Evolutionary conservation across 1,140 invertebrate species (phyloP).

Genomic region (Anastrepha obliqua): DNA sequence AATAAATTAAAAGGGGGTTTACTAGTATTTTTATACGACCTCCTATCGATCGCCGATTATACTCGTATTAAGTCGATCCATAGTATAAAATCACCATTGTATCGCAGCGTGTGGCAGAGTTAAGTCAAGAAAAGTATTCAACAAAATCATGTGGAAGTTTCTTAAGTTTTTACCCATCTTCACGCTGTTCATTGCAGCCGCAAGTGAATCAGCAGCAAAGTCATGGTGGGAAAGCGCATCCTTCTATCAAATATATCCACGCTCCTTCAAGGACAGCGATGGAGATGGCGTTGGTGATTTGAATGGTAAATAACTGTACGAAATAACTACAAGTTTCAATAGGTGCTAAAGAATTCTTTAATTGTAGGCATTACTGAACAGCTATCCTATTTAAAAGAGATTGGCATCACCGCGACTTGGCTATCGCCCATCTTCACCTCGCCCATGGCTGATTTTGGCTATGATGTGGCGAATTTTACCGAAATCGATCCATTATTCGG

Average conservation of each 20-base stretch:
- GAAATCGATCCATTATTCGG: constrained; percentile 82
- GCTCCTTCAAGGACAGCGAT: constrained; percentile 86
- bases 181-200: not conserved
- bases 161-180: not conserved
- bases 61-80: not conserved
- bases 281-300: constrained; percentile 87
- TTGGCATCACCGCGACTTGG: constrained; percentile 81
- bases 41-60: not conserved
- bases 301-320: constrained; percentile 70
- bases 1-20: no score
- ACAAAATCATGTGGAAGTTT: not conserved
- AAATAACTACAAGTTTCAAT: rapidly evolving
- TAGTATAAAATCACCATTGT: not conserved
- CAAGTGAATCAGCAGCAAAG: constrained; percentile 4
- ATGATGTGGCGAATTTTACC: constrained; percentile 80
- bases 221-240: constrained; percentile 84
- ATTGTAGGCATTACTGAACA: constrained; percentile 77
- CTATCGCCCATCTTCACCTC: constrained; percentile 79
- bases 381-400: constrained; percentile 80
- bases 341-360: constrained; percentile 71
- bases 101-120: not conserved
- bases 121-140: not conserved
- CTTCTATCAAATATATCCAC: constrained; percentile 87
- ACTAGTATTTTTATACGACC: not conserved
- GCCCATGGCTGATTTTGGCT: constrained; percentile 80